Conservation (phyloP, 2,113 vertebrate species). For the Sapayoa aenigma region DNA sequence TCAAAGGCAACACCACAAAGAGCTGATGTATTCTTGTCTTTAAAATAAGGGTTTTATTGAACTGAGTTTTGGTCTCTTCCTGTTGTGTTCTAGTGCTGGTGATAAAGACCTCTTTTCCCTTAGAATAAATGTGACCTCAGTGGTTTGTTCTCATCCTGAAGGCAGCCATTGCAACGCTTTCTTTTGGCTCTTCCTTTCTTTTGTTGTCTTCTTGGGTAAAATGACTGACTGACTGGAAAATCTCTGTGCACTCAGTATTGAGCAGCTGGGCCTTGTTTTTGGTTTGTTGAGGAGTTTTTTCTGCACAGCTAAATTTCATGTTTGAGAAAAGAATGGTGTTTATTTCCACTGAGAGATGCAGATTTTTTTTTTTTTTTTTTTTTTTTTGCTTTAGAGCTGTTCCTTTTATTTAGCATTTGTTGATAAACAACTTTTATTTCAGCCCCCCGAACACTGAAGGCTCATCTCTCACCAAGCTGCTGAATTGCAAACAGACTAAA, state of each 20-base stretch:
- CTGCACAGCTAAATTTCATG: neutral
- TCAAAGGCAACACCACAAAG: neutral
- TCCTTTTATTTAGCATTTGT: neutral
- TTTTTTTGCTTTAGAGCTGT: neutral
- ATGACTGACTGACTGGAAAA: neutral
- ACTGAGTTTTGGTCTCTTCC: neutral
- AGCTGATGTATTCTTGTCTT: neutral
- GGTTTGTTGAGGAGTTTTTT: neutral
- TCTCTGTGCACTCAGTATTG: neutral
- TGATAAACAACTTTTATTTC: conserved; percentile 7
- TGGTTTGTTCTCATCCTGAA: neutral
- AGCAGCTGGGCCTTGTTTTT: neutral
- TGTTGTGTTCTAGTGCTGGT: neutral
- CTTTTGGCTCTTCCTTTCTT: neutral
- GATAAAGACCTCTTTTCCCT: conserved; percentile 8
- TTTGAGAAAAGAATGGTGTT: neutral
- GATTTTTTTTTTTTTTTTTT: neutral
- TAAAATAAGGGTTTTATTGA: conserved; percentile 29
- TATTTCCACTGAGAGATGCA: conserved; percentile 7
- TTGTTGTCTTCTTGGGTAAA: neutral
- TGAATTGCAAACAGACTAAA: neutral
- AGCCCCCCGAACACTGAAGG: fast-evolving
- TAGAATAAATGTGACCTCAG: neutral
- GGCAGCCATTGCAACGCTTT: neutral
- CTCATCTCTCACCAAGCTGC: neutral